Base-by-base conservation (phyloP, 2,888 invertebrate genomes). In the Mesoligia furuncula region DNA sequence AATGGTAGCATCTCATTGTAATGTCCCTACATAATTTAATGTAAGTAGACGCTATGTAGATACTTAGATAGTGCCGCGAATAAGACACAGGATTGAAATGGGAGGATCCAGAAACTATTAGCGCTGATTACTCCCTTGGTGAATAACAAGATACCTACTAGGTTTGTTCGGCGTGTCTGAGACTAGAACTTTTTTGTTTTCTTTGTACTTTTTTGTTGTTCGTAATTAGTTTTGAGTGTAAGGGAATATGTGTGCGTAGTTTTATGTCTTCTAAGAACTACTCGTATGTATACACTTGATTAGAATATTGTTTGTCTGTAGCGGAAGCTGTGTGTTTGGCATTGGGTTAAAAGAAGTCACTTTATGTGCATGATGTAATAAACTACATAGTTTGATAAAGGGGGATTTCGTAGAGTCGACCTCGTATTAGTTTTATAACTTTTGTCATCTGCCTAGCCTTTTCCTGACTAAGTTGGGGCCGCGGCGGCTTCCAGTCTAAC, bases 21-120 rank as follows among this genome's bases (percentile, higher is more conserved):
- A 75, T 75, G 66, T 70, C n/a, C 72, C 59, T 88, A 83, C 85
- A 88, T 90, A 89, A 89, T 89, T 88, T 0, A 88, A 90, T 88
- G 87, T 68, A 85, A 85, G 75, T 70, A 61, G 31, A 79, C 65
- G 73, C 77, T 79, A 42, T 42, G 42, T 11, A 73, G 74, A 66
- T 65, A 73, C 67, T 36, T 11, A 73, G 74, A 66, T 65, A 73
- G 70, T 36, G 70, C 57, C 3, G 27, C 2, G 73, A 75, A 57
- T 75, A 68, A 77, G 64, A 81, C 71, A 54, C 24, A 36, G 76
- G 42, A 69, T 79, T 71, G 83, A 27, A 70, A 85, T 11, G 24
- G 66, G 39, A 59, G 75, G 17, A 9, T 11, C 73, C 45, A 57
- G 70, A 39, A 75, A 69, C 85, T 57, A 67, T 78, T 78, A 73